Evolutionary conservation across 1,140 invertebrate species (phyloP).

Genomic region (Drosophila rhopaloa): DNA sequence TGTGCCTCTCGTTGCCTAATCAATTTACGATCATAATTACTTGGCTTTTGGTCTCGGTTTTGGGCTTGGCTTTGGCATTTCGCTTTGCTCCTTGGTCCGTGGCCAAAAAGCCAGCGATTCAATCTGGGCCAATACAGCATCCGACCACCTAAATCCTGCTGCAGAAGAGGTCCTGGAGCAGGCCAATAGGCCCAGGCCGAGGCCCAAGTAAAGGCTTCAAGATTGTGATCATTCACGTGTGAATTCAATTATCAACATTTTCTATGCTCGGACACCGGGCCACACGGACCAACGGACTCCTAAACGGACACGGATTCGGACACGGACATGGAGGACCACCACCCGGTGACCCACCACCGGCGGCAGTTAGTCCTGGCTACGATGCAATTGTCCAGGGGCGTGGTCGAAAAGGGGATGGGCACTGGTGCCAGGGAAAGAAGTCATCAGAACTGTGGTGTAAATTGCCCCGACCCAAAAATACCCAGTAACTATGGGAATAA

Average conservation of each 20-base stretch:
- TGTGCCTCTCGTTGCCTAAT: conserved; percentile 48
- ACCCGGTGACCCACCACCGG: conserved; percentile 20
- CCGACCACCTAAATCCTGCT: not conserved
- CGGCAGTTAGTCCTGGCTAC: conserved; percentile 33
- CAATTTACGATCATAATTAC: conserved; percentile 82
- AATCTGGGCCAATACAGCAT: conserved; percentile 42
- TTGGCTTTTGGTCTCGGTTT: conserved; percentile 57
- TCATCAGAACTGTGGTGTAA: not conserved
- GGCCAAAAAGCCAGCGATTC: conserved; percentile 56
- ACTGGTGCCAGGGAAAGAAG: not conserved
- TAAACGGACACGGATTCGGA: not conserved
- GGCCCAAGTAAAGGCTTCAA: conserved; percentile 65
- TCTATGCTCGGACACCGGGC: conserved; percentile 35
- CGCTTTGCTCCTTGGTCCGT: conserved; percentile 24
- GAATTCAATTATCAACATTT: conserved; percentile 82
- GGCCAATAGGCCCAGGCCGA: conserved; percentile 45
- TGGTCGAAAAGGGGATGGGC: conserved; percentile 5
- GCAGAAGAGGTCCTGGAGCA: not conserved
- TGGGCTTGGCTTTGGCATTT: conserved; percentile 39
- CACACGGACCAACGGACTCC: conserved; percentile 7
- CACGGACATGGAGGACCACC: conserved; percentile 1
- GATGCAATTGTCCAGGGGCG: conserved; percentile 26
- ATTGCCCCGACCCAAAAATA: not conserved
- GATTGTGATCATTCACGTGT: conserved; percentile 82
- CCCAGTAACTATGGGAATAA: not conserved